Base-by-base conservation (phyloP, 2,888 invertebrate species). In the Rhorus exstirpatorius region DNA sequence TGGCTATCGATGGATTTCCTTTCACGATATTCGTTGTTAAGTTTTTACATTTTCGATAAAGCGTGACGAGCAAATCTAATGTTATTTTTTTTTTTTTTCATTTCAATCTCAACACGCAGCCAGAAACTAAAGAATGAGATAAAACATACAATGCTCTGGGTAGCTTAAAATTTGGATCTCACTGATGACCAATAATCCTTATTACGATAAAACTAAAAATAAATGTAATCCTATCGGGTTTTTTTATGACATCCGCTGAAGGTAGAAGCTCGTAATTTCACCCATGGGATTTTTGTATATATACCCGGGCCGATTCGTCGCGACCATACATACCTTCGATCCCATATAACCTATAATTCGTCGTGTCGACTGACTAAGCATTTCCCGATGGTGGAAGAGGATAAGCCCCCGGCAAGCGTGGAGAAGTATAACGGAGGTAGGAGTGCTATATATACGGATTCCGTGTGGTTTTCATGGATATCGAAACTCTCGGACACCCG, bases 291-390 rank as follows among this genome's bases (percentile, higher is more conserved):
- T 26, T 46, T 55, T 8, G 35, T 51, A 44, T 19, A 35, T n/a
- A 44, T 19, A 65, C 19, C 10, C 35, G 4, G 26, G 51, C 14
- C 31, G 68, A 75, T 74, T 58, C 49, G n/a, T n/a, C 38, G 1
- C 53, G 63, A 49, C 51, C n/a, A 14, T 35, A 21, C 8, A 14
- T 65, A 17, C 49, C 46, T 3, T 6, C 31, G 2, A 31, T 6
- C 6, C 2, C 31, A 31, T 31, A 31, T 75, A 65, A 84, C 77
- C 84, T 76, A 88, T 88, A 88, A 88, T 88, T 88, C 86, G 86
- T 86, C 85, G 79, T 83, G 86, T 87, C 85, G 85, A 86, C 90
- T 89, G 89, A 90, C 87, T 87, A 88, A 90, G 88, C 89, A 88
- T 88, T 89, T 90, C 84, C 87, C 78, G 74, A 81, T 78, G 81